Evolutionary conservation across 2,113 vertebrate species (phyloP).

Genomic region (Takifugu bimaculatus): DNA sequence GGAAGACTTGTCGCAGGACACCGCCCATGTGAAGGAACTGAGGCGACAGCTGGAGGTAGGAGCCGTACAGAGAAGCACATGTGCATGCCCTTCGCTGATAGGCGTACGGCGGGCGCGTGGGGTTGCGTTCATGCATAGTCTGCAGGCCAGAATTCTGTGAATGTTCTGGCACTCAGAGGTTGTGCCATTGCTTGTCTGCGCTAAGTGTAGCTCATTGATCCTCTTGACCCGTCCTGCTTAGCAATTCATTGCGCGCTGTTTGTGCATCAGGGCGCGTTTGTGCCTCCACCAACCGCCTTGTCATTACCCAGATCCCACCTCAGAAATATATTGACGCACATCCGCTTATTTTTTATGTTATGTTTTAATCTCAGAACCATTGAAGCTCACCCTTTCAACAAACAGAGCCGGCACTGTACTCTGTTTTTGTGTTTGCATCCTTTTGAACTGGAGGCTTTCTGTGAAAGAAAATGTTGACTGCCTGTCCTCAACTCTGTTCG

Average conservation of each 20-base stretch:
- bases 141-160: conserved; percentile 36
- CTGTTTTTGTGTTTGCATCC: neutral
- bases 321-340: conserved; percentile 30
- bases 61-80: conserved; percentile 13
- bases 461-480: neutral
- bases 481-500: conserved; percentile 2
- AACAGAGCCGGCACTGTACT: neutral
- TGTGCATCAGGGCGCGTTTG: neutral
- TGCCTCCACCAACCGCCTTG: conserved; percentile 24
- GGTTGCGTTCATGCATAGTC: conserved; percentile 3
- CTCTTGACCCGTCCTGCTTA: conserved; percentile 22
- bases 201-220: conserved; percentile 43
- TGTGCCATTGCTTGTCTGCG: conserved; percentile 25
- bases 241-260: conserved; percentile 11
- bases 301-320: conserved; percentile 46
- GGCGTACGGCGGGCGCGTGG: neutral
- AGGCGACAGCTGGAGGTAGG: conserved; percentile 86
- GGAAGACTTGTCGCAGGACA: conserved; percentile 83
- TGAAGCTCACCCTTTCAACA: conserved; percentile 16
- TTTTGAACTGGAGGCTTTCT: neutral
- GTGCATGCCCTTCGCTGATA: conserved; percentile 32
- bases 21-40: conserved; percentile 74
- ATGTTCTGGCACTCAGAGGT: conserved; percentile 25
- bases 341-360: conserved; percentile 32
- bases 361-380: conserved; percentile 25